A percentile compares a stretch with the other conserved stretches of the same genome.
phyloP scores from a whole-genome alignment of 2,113 vertebrate genomes.

The Crocuta crocuta region DNA sequence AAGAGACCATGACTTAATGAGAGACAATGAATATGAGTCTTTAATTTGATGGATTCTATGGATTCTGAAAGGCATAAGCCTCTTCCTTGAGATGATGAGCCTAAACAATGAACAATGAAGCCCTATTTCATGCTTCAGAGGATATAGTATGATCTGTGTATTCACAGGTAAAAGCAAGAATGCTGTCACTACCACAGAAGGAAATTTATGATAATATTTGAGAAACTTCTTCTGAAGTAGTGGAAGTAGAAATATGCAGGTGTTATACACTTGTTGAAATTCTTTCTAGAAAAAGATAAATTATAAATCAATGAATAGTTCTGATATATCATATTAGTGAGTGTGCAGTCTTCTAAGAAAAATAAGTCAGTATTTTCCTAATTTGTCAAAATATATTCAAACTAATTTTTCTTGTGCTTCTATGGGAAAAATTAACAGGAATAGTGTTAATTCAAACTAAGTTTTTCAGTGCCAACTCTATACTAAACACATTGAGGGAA shows the following conservation, averaged over 20 bases:
- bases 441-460: not conserved
- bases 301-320: constrained; percentile 5
- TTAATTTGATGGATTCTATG: not conserved
- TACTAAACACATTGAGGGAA: not conserved
- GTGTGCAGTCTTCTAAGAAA: not conserved
- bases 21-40: not conserved
- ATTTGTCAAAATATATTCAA: constrained; percentile 2
- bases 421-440: not conserved
- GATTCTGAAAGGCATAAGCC: not conserved
- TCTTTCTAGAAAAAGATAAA: not conserved
- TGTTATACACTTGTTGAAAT: not conserved
- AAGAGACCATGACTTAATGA: not conserved
- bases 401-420: not conserved
- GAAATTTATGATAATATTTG: not conserved
- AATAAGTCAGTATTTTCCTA: not conserved
- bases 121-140: not conserved
- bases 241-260: not conserved
- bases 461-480: not conserved
- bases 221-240: not conserved
- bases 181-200: not conserved
- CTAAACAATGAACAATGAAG: not conserved
- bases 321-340: not conserved
- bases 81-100: not conserved
- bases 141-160: not conserved
- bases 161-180: not conserved